A percentile compares a stretch with the other conserved stretches of the same genome.
Evolutionary conservation across 2,113 vertebrate genomes (phyloP).

Genomic region (Pica pica): DNA sequence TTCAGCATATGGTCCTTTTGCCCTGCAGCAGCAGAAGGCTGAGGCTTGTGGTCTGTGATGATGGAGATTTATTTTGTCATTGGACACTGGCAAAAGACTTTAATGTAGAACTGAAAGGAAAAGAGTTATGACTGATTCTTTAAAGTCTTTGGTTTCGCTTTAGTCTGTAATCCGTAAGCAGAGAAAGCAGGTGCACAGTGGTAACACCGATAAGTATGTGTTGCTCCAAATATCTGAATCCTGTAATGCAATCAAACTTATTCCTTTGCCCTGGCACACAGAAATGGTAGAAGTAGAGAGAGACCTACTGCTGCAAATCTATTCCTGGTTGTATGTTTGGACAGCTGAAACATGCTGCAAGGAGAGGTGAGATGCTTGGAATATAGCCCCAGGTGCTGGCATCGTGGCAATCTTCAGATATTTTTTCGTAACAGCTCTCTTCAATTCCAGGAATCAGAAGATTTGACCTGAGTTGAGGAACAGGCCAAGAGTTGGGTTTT

Average conservation of each 20-base stretch:
- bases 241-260: neutral
- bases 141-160: neutral
- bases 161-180: neutral
- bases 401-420: neutral
- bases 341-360: neutral
- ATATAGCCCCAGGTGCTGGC: neutral
- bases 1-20: neutral
- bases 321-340: neutral
- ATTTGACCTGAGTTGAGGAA: neutral
- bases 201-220: neutral
- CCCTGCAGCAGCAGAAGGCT: neutral
- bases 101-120: neutral
- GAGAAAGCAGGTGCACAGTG: neutral
- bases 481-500: neutral
- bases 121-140: neutral
- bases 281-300: neutral
- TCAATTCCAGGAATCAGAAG: neutral
- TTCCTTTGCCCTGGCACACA: neutral
- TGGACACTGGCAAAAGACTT: neutral
- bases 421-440: neutral
- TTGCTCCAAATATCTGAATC: neutral
- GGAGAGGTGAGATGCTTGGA: neutral
- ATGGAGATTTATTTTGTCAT: neutral
- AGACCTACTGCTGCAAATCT: neutral
- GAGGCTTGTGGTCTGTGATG: neutral